Conservation (phyloP, 2,113 vertebrate genomes). For the Steatornis caripensis region DNA sequence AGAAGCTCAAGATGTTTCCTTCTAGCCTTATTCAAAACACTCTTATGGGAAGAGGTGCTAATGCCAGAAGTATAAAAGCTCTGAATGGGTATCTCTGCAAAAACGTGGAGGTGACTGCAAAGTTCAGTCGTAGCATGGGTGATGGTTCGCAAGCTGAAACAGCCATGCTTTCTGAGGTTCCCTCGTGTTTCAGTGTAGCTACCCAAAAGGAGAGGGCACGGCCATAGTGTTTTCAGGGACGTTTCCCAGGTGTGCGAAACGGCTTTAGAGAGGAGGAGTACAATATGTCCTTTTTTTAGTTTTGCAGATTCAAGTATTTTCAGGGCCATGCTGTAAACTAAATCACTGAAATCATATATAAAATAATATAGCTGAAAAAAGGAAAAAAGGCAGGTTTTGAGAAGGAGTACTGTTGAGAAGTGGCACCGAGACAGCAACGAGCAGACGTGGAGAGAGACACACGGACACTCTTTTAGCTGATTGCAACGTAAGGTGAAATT, state of each 20-base stretch:
- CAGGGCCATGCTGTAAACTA: neutral
- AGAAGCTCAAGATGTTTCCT: neutral
- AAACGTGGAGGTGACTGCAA: accelerated
- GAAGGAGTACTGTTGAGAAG: neutral
- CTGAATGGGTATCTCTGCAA: neutral
- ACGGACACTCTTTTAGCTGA: neutral
- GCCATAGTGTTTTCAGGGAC: neutral
- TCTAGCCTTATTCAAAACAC: neutral
- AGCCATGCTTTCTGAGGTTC: neutral
- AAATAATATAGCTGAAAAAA: neutral
- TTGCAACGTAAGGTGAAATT: neutral
- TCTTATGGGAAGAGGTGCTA: neutral
- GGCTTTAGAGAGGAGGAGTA: neutral
- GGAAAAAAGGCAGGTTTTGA: neutral
- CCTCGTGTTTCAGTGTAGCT: neutral
- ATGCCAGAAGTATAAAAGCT: neutral
- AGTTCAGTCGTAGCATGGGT: neutral
- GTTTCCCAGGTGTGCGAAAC: neutral
- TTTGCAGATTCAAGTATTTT: neutral
- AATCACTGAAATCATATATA: neutral
- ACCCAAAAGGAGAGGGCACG: neutral
- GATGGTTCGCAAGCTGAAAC: neutral
- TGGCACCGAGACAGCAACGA: neutral
- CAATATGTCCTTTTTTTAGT: neutral
- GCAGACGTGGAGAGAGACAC: neutral